phyloP scores from a whole-genome alignment of 2,113 vertebrate species.

The Gnathonemus longibarbis region DNA sequence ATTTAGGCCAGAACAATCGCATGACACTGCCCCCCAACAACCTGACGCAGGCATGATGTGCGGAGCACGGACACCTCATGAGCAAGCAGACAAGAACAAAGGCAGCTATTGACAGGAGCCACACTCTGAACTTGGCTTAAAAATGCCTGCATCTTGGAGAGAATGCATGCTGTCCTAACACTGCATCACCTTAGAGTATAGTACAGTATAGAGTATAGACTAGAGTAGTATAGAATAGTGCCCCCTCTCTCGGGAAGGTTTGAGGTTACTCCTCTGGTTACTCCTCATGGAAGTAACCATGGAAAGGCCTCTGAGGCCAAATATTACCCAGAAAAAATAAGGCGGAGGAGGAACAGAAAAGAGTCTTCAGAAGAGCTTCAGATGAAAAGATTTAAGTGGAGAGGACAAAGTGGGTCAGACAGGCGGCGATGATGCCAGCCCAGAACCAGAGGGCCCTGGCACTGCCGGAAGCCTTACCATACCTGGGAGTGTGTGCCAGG shows the following conservation, averaged over 20 bases:
- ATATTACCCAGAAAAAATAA: neutral
- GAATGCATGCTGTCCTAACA: constrained; percentile 18
- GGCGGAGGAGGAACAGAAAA: neutral
- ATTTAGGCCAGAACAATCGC: constrained; percentile 26
- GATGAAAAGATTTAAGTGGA: neutral
- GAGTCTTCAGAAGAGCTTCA: neutral
- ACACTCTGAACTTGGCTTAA: constrained; percentile 24
- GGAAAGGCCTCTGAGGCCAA: constrained; percentile 4
- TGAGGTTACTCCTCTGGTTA: constrained; percentile 23
- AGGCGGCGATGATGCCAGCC: neutral
- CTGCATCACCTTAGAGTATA: constrained; percentile 21
- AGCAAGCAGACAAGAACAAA: constrained; percentile 31
- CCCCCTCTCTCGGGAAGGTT: neutral
- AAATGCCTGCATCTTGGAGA: constrained; percentile 11
- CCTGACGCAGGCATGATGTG: constrained; percentile 21
- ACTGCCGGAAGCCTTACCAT: constrained; percentile 45
- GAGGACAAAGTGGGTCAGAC: neutral
- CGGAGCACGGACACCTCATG: constrained; percentile 20
- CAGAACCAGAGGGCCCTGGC: neutral
- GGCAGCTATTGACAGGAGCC: constrained; percentile 22
- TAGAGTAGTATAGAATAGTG: neutral
- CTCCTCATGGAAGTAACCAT: constrained; percentile 19
- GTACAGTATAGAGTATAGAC: neutral
- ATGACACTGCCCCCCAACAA: constrained; percentile 26
- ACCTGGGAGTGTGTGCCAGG: constrained; percentile 85